phyloP scores from a whole-genome alignment of 2,797 vertebrate genomes.

The Brachymystax lenok region DNA sequence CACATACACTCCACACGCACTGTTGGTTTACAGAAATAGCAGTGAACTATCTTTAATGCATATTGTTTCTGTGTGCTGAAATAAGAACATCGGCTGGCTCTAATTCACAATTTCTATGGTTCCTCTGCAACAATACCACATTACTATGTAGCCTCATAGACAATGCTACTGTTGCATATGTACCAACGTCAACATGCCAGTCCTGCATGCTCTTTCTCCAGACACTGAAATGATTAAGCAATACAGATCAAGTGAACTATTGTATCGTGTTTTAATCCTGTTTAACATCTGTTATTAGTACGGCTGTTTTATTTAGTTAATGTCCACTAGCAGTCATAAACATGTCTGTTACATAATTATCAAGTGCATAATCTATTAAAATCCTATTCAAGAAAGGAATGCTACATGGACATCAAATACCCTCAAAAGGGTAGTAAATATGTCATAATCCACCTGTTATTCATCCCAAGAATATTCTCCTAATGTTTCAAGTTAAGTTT shows the following conservation, averaged over 20 bases:
- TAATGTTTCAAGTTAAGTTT: neutral
- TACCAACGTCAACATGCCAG: slow-evolving; percentile 43
- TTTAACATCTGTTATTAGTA: neutral
- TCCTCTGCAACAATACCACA: neutral
- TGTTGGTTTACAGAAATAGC: neutral
- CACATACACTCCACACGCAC: neutral
- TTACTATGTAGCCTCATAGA: slow-evolving; percentile 68
- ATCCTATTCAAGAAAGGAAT: neutral
- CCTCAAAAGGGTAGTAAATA: slow-evolving; percentile 8
- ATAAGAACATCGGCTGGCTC: neutral
- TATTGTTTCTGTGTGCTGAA: neutral
- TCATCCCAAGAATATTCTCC: neutral
- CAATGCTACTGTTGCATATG: slow-evolving; percentile 64
- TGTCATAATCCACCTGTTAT: neutral
- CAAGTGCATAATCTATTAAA: neutral
- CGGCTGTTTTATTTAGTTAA: neutral
- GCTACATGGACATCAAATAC: neutral
- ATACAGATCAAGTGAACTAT: neutral
- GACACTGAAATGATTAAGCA: neutral
- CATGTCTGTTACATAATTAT: neutral
- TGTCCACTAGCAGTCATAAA: neutral
- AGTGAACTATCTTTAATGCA: neutral
- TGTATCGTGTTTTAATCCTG: neutral
- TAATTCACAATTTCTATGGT: neutral
- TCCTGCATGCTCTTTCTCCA: slow-evolving; percentile 53